Evolutionary conservation across 2,888 invertebrate species (phyloP).

Genomic region (Andrena dorsata): DNA sequence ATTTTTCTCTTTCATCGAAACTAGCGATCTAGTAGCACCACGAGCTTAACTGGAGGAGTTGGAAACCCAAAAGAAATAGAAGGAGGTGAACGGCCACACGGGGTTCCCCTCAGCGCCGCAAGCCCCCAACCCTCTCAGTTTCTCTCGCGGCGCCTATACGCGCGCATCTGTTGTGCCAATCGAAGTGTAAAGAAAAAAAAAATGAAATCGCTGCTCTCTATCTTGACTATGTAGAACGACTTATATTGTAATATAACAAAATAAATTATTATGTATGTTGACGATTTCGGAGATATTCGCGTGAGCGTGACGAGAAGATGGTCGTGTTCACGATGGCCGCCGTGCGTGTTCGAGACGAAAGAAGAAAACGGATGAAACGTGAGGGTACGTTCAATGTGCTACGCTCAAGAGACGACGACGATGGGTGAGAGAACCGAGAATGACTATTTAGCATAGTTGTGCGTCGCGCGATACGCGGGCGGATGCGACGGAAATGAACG

Average conservation of each 20-base stretch:
- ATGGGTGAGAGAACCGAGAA: conserved; percentile 21
- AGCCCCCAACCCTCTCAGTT: no score
- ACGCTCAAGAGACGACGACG: conserved; percentile 57
- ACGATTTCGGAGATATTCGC: conserved; percentile 68
- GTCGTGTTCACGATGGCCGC: conserved; percentile 42
- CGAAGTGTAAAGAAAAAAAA: conserved; percentile 52
- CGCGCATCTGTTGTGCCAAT: conserved; percentile 55
- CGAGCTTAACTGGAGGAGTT: no score
- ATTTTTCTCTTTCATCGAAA: conserved; percentile 29
- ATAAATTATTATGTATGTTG: conserved; percentile 75
- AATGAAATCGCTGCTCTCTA: conserved; percentile 59
- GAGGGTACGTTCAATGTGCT: conserved; percentile 43
- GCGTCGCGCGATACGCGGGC: conserved; percentile 5
- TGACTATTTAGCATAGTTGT: conserved; percentile 28
- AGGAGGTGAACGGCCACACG: no score
- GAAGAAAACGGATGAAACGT: conserved; percentile 21
- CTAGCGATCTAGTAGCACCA: conserved; percentile 36
- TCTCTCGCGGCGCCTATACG: not conserved
- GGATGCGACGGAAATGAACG: conserved; percentile 17
- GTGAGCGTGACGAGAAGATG: conserved; percentile 48
- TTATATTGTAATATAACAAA: conserved; percentile 75
- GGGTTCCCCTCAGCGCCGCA: no score
- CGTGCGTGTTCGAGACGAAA: conserved; percentile 63
- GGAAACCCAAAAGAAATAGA: no score
- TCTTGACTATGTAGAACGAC: conserved; percentile 70